Percentiles rank a stretch among this genome's conserved stretches.
Conservation (phyloP, 2,113 vertebrate genomes). For the Pseudolaguvia tuberculata region DNA sequence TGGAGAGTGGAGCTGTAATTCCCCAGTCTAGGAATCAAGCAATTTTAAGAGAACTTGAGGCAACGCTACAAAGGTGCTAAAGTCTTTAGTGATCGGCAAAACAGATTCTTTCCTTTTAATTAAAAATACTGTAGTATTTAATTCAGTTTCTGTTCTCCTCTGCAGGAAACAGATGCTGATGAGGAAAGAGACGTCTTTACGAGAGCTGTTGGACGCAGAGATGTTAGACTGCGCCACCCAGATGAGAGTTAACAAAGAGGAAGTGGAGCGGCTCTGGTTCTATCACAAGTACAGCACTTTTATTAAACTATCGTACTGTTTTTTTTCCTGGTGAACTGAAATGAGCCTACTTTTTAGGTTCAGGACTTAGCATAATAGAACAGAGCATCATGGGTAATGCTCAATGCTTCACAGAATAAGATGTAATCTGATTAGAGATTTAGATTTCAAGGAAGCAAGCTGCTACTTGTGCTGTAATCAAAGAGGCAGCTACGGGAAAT, state of each 20-base stretch:
- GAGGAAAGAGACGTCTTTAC: constrained; percentile 63
- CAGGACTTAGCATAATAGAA: background rate
- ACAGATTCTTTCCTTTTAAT: no score
- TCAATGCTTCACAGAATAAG: background rate
- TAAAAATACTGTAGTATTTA: background rate
- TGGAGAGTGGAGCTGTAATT: constrained; percentile 40
- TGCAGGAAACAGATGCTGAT: constrained; percentile 67
- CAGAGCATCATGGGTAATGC: background rate
- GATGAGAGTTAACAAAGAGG: constrained; percentile 62
- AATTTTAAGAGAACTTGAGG: constrained; percentile 65
- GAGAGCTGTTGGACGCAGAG: constrained; percentile 66
- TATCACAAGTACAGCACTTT: constrained; percentile 73
- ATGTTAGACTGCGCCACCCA: constrained; percentile 59
- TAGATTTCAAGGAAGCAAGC: background rate
- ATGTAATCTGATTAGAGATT: constrained; percentile 16
- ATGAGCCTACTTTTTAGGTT: background rate
- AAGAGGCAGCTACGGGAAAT: background rate
- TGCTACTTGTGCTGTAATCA: background rate
- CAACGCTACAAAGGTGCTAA: constrained; percentile 62
- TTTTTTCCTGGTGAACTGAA: background rate
- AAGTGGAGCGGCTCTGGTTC: constrained; percentile 68
- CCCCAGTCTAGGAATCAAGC: constrained; percentile 50
- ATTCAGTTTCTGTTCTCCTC: background rate
- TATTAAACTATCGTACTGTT: background rate
- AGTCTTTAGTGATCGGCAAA: background rate